Evolutionary conservation across 2,888 invertebrate genomes (phyloP).

Genomic region (Norana najaformis): DNA sequence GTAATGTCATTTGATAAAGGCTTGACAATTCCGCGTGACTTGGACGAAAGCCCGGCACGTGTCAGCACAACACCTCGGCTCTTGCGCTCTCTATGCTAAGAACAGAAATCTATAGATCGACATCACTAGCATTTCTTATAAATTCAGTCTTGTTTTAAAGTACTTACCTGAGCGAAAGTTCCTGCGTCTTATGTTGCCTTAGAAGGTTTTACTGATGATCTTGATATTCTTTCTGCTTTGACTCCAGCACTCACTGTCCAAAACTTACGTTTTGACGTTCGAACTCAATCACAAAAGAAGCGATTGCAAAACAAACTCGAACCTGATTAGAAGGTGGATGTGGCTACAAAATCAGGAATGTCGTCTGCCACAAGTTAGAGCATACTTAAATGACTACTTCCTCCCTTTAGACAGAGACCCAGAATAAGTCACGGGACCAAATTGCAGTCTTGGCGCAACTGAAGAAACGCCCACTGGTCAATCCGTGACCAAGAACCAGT

Average conservation of each 20-base stretch:
- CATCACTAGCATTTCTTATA: too few relatives aligned
- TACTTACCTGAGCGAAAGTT: not conserved
- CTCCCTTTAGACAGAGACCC: not conserved
- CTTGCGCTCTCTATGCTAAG: not conserved
- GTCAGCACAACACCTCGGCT: too few relatives aligned
- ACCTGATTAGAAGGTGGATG: not conserved
- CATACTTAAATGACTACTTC: not conserved
- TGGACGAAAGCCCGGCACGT: not conserved
- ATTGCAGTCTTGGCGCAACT: not conserved
- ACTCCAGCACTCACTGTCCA: not conserved
- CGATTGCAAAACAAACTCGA: not conserved
- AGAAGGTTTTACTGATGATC: not conserved
- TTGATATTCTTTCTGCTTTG: not conserved
- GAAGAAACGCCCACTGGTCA: constrained; percentile 13
- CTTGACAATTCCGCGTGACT: not conserved
- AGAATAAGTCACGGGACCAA: not conserved
- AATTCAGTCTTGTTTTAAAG: not conserved
- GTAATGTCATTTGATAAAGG: not conserved
- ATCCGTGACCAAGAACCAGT: not conserved
- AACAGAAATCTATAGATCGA: too few relatives aligned
- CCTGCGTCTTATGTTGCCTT: too few relatives aligned
- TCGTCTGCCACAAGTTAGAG: not conserved
- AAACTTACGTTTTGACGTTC: too few relatives aligned
- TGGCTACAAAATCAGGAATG: not conserved
- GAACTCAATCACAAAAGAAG: not conserved